Evolutionary conservation across 30 jellyfish, hydroid and myxozoan genomes (phyloP), one percentile per base, ranked within the genome.

Genomic region (Phacellophora camtschatica): DNA sequence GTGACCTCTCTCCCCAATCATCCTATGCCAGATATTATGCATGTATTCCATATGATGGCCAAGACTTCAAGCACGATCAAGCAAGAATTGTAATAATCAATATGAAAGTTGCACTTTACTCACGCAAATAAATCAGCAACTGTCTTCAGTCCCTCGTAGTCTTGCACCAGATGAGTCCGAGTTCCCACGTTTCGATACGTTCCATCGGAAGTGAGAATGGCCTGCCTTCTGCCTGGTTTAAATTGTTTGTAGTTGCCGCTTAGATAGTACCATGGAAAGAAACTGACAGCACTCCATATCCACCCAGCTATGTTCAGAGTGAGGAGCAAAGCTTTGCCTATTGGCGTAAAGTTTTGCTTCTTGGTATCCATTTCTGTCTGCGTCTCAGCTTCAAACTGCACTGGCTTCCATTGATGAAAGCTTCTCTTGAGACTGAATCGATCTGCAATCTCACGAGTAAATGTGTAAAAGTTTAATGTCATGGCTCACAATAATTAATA

Each of bases 211-310:
- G 86, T 57, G 32, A 62, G 56, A 58, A 77, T 43, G 27, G 95
- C 98, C 63, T 92, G 98, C 33, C 51, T 53, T 16, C 49, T 41
- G 31, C 96, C 96, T 23, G 86, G 88, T 62, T 83, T 83, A 63
- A 31, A 84, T 27, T 67, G 82, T 24, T 42, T 63, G 84, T 71
- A 84, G 69, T 90, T 84, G 13, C 96, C 97, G 77, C 96, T 84
- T 15, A 84, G 49, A 41, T 73, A 77, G 37, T 71, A 92, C 98
- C 96, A 84, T 3, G 98, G 98, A 48, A 80, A 29, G 55, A 92
- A 92, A 42, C 97, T 73, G 30, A 92, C 82, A n/a, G 86, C 91
- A 72, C 92, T 81, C 98, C 98, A 92, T 45, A 92, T 66, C 98
- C 98, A 92, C 15, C 98, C 98, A 23, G 95, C 95, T 22, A 92